phyloP scores from a whole-genome alignment of 2,888 invertebrate species.

The Phortica magna region DNA sequence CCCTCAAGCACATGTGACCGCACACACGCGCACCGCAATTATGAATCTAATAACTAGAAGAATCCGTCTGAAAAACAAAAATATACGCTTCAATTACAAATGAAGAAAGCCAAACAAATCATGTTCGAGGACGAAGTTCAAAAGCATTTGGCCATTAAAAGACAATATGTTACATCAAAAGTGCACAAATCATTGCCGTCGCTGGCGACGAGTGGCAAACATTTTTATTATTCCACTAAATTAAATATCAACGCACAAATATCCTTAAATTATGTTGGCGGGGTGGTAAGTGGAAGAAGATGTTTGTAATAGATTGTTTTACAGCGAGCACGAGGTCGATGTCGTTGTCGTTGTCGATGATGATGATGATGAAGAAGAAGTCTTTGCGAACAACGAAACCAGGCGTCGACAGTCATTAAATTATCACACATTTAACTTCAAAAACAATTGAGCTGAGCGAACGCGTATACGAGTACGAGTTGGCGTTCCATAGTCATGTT shows the following conservation, averaged over 20 bases:
- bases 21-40: constrained; percentile 20
- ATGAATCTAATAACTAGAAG: constrained; percentile 29
- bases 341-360: no score
- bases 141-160: constrained; percentile 55
- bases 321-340: constrained; percentile 33
- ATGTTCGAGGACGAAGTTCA: constrained; percentile 9
- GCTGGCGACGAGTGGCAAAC: constrained; percentile 46
- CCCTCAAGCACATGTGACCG: constrained; percentile 14
- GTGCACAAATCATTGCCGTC: constrained; percentile 68
- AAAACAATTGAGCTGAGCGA: constrained; percentile 73
- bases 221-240: constrained; percentile 73
- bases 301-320: constrained; percentile 34
- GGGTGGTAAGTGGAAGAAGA: constrained; percentile 24
- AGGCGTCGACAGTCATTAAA: constrained; percentile 76
- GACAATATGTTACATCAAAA: constrained; percentile 70
- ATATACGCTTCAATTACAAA: constrained; percentile 24
- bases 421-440: constrained; percentile 77
- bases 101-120: neutral
- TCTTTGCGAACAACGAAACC: constrained; percentile 50
- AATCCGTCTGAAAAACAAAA: neutral
- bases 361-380: constrained; percentile 33
- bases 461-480: constrained; percentile 5
- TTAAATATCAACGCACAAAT: constrained; percentile 60
- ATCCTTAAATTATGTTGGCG: constrained; percentile 45
- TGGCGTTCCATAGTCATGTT: neutral